A percentile compares a stretch with the other conserved stretches of the same genome.
phyloP scores from a whole-genome alignment of 2,888 invertebrate species.

The Microplitis manilae region DNA sequence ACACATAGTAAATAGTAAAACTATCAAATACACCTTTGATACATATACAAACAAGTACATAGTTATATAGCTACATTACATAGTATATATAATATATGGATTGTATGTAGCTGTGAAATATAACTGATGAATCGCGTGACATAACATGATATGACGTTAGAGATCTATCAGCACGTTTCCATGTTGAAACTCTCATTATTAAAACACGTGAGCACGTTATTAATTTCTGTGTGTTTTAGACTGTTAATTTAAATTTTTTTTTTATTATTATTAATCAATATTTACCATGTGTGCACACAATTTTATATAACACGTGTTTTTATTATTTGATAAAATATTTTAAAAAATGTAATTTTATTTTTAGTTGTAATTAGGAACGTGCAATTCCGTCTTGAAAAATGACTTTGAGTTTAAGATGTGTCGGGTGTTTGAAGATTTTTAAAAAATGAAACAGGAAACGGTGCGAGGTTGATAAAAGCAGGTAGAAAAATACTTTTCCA shows the following conservation, averaged over 20 bases:
- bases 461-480: slow-evolving; percentile 42
- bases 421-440: slow-evolving; percentile 12
- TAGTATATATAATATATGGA: too few relatives aligned
- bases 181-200: slow-evolving; percentile 22
- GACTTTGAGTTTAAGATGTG: neutral
- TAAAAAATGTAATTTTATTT: too few relatives aligned
- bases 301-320: too few relatives aligned
- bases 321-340: too few relatives aligned
- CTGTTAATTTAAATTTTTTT: neutral
- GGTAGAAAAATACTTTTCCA: slow-evolving; percentile 37
- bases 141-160: neutral
- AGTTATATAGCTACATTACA: neutral
- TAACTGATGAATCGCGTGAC: slow-evolving; percentile 34
- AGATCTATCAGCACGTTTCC: slow-evolving; percentile 41
- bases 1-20: neutral
- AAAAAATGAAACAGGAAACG: slow-evolving; percentile 41
- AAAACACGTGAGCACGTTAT: slow-evolving; percentile 10
- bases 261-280: too few relatives aligned
- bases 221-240: neutral
- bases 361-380: neutral
- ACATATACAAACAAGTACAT: neutral
- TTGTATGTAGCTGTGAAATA: neutral
- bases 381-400: neutral
- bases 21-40: neutral
- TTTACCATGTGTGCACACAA: too few relatives aligned